A percentile compares a stretch with the other conserved stretches of the same genome.
These are phyloP conservation scores for Drosophila quinaria DNA, from an alignment of 2,888 invertebrate genomes.

Conservation along the genomic window DNA sequence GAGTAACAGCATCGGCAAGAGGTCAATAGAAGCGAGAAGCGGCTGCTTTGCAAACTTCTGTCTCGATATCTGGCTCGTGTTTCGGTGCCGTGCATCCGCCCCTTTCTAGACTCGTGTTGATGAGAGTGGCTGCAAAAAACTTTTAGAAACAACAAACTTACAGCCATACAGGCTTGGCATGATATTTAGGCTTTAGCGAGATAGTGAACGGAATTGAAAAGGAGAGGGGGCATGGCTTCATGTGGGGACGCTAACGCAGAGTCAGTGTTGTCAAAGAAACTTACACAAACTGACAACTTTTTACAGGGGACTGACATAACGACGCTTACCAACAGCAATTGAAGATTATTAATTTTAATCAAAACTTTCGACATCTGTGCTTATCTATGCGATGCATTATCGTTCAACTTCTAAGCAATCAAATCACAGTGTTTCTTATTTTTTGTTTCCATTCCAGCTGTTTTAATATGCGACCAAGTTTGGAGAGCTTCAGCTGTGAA, in stretches of 20 bases:
- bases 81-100: slow-evolving; percentile 8
- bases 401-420: slow-evolving; percentile 57
- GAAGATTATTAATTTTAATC: slow-evolving; percentile 79
- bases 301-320: slow-evolving; percentile 3
- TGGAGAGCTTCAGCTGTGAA: slow-evolving; percentile 23
- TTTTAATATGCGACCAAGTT: slow-evolving; percentile 39
- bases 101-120: slow-evolving; percentile 24
- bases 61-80: slow-evolving; percentile 63
- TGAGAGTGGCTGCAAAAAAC: slow-evolving; percentile 41
- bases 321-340: slow-evolving; percentile 51
- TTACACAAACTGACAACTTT: slow-evolving; percentile 61
- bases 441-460: slow-evolving; percentile 41
- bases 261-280: slow-evolving; percentile 43
- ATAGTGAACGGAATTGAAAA: slow-evolving; percentile 25
- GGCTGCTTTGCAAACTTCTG: slow-evolving; percentile 44
- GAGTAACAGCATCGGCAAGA: not conserved
- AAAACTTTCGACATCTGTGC: slow-evolving; percentile 72
- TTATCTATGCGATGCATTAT: slow-evolving; percentile 69
- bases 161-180: slow-evolving; percentile 56
- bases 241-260: slow-evolving; percentile 8
- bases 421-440: slow-evolving; percentile 32
- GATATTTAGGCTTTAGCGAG: slow-evolving; percentile 53
- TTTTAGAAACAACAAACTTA: slow-evolving; percentile 31
- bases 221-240: slow-evolving; percentile 1
- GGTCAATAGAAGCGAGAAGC: not conserved